Conservation (phyloP, 64 coral and sea anemone genomes). For the Porites australiensis region DNA sequence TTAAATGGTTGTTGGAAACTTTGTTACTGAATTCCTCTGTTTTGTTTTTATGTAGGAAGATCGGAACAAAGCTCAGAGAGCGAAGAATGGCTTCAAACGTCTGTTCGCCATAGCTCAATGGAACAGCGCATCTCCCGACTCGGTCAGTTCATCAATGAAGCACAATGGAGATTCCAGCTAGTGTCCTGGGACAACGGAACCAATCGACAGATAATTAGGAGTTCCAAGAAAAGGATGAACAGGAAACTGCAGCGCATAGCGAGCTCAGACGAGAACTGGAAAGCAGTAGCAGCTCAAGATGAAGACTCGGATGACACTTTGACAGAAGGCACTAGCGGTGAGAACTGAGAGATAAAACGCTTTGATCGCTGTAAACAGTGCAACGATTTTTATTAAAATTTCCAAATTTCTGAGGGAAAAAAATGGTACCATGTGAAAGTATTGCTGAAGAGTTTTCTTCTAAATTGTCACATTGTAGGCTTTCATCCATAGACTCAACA, state of each 20-base stretch:
- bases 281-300: slow-evolving; percentile 59
- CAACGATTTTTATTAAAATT: too few species aligned
- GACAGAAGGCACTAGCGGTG: not conserved
- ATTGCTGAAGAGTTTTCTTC: too few species aligned
- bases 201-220: slow-evolving; percentile 27
- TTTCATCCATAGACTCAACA: too few species aligned
- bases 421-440: too few species aligned
- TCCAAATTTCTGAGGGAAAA: too few species aligned
- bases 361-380: too few species aligned
- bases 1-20: too few species aligned
- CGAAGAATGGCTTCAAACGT: slow-evolving; percentile 69
- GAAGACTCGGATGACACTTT: slow-evolving; percentile 62
- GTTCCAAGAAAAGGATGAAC: slow-evolving; percentile 35
- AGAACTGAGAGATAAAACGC: not conserved
- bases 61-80: not conserved
- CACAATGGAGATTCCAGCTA: slow-evolving; percentile 96
- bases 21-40: not conserved
- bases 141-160: slow-evolving; percentile 92
- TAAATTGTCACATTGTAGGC: too few species aligned
- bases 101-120: slow-evolving; percentile 53
- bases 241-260: slow-evolving; percentile 46
- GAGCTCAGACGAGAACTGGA: slow-evolving; percentile 28
- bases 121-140: slow-evolving; percentile 90
- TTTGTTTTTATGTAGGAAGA: not conserved
- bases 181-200: slow-evolving; percentile 76